These are phyloP conservation scores for Kuschelorhynchus macadamiae DNA, from an alignment of 2,888 invertebrate genomes.

Conservation along the genomic window DNA sequence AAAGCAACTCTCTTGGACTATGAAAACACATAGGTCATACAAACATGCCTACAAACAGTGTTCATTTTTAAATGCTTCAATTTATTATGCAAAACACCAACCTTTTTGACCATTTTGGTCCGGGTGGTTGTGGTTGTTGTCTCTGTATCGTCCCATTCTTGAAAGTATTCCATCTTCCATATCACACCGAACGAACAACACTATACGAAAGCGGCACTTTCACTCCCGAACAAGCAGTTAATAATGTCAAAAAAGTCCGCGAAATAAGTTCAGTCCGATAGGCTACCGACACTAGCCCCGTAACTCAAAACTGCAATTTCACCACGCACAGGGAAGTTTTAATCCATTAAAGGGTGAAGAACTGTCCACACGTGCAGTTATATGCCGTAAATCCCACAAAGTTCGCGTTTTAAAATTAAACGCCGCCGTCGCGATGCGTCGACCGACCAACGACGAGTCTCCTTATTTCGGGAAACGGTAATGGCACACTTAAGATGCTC, in stretches of 20 bases:
- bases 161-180: conserved; percentile 69
- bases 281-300: too few relatives aligned
- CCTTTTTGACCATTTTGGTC: conserved; percentile 40
- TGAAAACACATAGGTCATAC: too few relatives aligned
- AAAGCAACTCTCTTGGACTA: too few relatives aligned
- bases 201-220: conserved; percentile 20
- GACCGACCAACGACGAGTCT: conserved; percentile 59
- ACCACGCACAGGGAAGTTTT: too few relatives aligned
- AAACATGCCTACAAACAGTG: too few relatives aligned
- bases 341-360: too few relatives aligned
- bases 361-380: too few relatives aligned
- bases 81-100: conserved; percentile 17
- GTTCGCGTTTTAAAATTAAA: conserved; percentile 36
- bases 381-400: conserved; percentile 19
- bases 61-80: too few relatives aligned
- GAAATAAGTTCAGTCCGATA: conserved; percentile 18
- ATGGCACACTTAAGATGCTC: conserved; percentile 48
- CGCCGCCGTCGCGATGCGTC: conserved; percentile 57
- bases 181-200: conserved; percentile 46
- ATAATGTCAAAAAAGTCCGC: background rate
- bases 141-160: conserved; percentile 64
- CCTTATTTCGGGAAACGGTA: conserved; percentile 64
- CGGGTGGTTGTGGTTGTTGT: conserved; percentile 32
- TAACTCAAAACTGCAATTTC: too few relatives aligned
- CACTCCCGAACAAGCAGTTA: conserved; percentile 8